Percentiles rank a stretch among this genome's conserved stretches.
phyloP scores from a whole-genome alignment of 2,888 invertebrate species.

The Phyto melanocephala region DNA sequence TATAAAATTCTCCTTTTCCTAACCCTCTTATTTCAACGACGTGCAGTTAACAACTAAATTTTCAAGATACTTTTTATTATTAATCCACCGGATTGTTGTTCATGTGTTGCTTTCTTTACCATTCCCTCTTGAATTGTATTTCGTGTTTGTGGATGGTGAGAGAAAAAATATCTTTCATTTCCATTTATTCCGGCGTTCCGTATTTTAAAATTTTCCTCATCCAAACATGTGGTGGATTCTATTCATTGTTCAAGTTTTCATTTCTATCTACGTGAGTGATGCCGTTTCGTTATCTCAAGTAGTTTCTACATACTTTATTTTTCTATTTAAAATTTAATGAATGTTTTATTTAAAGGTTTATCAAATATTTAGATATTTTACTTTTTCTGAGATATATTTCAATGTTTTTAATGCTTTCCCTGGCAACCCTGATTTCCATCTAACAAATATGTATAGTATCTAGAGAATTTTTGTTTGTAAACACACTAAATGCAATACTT shows the following conservation, averaged over 20 bases:
- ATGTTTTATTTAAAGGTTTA: no score
- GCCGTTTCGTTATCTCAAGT: no score
- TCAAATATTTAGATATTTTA: no score
- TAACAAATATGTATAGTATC: no score
- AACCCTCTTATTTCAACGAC: background rate
- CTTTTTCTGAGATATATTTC: no score
- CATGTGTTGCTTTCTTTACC: background rate
- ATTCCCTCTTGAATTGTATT: background rate
- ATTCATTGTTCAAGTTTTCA: constrained; percentile 37
- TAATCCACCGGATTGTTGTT: background rate
- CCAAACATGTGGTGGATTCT: constrained; percentile 44
- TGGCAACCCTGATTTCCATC: no score
- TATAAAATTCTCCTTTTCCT: no score
- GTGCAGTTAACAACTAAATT: background rate
- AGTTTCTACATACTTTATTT: no score
- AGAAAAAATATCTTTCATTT: constrained; percentile 5
- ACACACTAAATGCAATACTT: background rate
- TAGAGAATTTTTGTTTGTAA: background rate
- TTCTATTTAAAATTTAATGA: no score
- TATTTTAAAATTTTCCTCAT: background rate
- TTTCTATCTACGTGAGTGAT: background rate
- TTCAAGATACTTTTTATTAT: background rate
- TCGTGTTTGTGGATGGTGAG: constrained; percentile 9
- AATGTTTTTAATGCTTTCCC: no score
- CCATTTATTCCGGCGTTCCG: background rate